Evolutionary conservation across 2,797 vertebrate genomes (phyloP).

Genomic region (Mastacembelus armatus): DNA sequence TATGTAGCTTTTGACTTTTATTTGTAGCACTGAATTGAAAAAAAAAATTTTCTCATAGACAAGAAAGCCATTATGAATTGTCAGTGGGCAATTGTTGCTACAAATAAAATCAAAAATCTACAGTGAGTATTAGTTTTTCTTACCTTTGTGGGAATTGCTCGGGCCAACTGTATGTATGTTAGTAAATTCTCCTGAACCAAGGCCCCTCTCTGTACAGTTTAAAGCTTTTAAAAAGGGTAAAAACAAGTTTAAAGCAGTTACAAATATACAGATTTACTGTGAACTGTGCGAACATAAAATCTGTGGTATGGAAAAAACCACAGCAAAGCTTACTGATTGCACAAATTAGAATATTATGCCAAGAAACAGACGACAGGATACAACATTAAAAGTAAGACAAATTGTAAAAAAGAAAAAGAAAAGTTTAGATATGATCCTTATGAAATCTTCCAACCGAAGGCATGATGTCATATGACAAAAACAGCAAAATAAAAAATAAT

Average conservation of each 20-base stretch:
- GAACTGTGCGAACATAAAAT: not conserved
- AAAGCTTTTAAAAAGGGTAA: constrained; percentile 16
- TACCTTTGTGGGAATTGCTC: not conserved
- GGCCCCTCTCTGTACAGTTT: not conserved
- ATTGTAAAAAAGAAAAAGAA: constrained; percentile 10
- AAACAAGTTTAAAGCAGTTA: constrained; percentile 12
- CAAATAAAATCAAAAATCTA: not conserved
- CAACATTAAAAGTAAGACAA: constrained; percentile 27
- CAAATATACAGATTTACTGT: not conserved
- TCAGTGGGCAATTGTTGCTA: not conserved
- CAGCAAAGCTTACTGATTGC: constrained; percentile 18
- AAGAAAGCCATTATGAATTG: not conserved
- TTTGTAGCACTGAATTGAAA: constrained; percentile 5
- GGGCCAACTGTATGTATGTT: not conserved
- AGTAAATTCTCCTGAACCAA: not conserved
- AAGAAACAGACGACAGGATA: constrained; percentile 6
- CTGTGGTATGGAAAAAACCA: not conserved
- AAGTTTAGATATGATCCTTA: constrained; percentile 39
- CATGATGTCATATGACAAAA: constrained; percentile 44
- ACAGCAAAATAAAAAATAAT: constrained; percentile 59
- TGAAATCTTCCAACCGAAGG: constrained; percentile 39
- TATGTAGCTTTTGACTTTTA: not conserved
- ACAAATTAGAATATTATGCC: constrained; percentile 8
- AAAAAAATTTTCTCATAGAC: no score
- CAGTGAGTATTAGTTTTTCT: not conserved